Base-by-base conservation (phyloP, 2,797 vertebrate genomes). In the Semotilus atromaculatus region DNA sequence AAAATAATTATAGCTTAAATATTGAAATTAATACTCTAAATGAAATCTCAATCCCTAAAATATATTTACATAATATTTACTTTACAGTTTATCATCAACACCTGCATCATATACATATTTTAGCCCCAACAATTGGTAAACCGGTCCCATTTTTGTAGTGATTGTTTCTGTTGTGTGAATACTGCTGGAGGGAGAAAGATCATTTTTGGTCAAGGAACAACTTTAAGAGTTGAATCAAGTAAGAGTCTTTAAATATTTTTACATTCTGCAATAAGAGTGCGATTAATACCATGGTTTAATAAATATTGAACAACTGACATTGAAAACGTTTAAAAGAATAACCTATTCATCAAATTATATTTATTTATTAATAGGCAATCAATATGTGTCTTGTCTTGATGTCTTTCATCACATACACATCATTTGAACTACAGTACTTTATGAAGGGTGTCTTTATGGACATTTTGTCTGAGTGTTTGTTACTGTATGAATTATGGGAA, bases 401-500 rank as follows among this genome's bases (percentile, higher is more conserved):
- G 36, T 45, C 10, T 60, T 60, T 81, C 6, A 43, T 58, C 21
- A 36, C 11, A 75, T 16, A 16, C 6, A 36, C 72, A 34, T 23
- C 14, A 74, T 14, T 53, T 55, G 72, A 14, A 55, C 19, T 23
- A 14, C 9, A 13, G 29, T 23, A 13, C 45, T 53, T 62, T 26
- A 62, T 45, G 14, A 45, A 64, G 5, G 16, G 4, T 9, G n/a
- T 64, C 16, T 23, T 2, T 0, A 19, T 8, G 13, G 18, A 55
- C 43, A 70, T 89, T 89, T 86, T 82, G 87, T 38, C 70, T 48
- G 51, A 72, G 48, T 21, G 21, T 83, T 45, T 75, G 23, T 77
- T 79, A 84, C 40, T 86, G 87, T 90, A 87, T 87, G 88, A 88
- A 85, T 86, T 62, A 86, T 38, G 45, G 8, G 36, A 84, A 48